phyloP scores from a whole-genome alignment of 1,140 invertebrate genomes.

The Tetranychus cinnabarinus region DNA sequence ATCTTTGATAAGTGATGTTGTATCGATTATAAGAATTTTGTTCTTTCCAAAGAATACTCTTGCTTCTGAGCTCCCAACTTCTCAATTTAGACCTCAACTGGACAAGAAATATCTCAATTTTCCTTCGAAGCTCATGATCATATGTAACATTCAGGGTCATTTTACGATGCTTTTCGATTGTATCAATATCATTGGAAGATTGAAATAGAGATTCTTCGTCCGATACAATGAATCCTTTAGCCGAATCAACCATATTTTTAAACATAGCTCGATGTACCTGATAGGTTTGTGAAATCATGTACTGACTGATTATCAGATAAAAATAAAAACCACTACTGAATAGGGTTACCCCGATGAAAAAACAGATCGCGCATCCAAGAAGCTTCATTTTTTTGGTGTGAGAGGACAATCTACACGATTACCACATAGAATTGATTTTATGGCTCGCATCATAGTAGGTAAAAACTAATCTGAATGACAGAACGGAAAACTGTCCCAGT shows the following conservation, averaged over 20 bases:
- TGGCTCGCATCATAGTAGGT: too few species aligned
- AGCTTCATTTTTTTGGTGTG: background rate
- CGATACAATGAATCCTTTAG: background rate
- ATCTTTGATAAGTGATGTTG: background rate
- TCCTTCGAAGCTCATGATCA: background rate
- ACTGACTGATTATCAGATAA: background rate
- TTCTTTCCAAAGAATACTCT: too few species aligned
- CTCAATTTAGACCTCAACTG: too few species aligned
- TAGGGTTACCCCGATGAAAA: background rate
- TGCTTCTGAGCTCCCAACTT: too few species aligned
- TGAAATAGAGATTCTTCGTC: background rate
- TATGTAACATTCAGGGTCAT: background rate
- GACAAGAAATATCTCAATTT: background rate
- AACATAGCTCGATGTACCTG: background rate
- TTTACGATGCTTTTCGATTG: background rate
- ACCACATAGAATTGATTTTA: too few species aligned
- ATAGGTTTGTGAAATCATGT: background rate
- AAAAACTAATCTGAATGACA: too few species aligned
- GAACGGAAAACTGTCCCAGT: too few species aligned
- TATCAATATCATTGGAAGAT: background rate
- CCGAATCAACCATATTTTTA: too few species aligned
- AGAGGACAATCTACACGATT: too few species aligned
- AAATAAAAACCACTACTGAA: slow-evolving; percentile 20
- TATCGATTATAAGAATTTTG: background rate
- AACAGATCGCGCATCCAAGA: background rate